A percentile compares a stretch with the other conserved stretches of the same genome.
phyloP scores from a whole-genome alignment of 2,113 vertebrate species.

The Gobius niger region DNA sequence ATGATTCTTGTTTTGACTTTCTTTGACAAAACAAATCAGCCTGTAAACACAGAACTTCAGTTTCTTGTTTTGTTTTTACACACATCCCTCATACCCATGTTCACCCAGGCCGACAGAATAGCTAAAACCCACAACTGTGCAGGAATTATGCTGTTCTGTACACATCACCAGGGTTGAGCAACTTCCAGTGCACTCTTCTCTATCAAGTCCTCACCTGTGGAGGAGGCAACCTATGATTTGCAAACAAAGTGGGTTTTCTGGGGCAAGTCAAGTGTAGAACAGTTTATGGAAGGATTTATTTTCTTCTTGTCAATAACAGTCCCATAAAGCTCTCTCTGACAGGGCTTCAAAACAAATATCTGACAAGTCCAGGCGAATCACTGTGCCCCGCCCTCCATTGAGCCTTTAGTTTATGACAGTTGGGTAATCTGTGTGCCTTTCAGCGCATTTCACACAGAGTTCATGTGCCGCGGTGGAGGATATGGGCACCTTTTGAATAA shows the following conservation, averaged over 20 bases:
- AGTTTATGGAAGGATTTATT: not conserved
- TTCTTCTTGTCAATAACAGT: conserved; percentile 2
- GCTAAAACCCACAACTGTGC: no score
- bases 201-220: not conserved
- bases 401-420: conserved; percentile 16
- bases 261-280: not conserved
- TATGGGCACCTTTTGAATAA: not conserved
- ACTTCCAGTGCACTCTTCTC: not conserved
- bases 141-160: no score
- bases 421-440: conserved; percentile 13
- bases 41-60: no score
- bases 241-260: not conserved
- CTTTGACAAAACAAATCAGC: no score
- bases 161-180: no score
- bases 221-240: not conserved
- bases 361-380: conserved; percentile 33
- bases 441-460: conserved; percentile 17
- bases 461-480: not conserved
- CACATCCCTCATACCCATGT: no score
- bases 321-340: conserved; percentile 15
- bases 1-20: no score
- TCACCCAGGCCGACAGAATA: no score
- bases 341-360: conserved; percentile 24
- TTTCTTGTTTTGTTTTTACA: no score
- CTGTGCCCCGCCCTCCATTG: conserved; percentile 11